Conservation (phyloP, 2,113 vertebrate genomes). For the Balaeniceps rex region DNA sequence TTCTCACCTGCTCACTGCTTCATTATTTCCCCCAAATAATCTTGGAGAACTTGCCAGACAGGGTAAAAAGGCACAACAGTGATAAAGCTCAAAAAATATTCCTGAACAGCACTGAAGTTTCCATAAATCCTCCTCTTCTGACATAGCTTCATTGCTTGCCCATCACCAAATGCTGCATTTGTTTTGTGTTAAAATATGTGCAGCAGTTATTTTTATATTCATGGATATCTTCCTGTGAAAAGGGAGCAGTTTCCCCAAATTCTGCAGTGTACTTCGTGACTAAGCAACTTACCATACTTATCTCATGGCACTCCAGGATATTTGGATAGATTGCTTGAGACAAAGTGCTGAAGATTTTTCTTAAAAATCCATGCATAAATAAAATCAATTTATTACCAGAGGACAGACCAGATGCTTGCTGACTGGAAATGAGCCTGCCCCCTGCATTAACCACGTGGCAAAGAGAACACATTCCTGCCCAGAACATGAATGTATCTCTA, state of each 20-base stretch:
- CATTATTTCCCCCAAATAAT: not conserved
- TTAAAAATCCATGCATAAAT: slow-evolving; percentile 33
- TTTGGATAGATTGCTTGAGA: not conserved
- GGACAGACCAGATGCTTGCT: slow-evolving; percentile 12
- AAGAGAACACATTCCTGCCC: not conserved
- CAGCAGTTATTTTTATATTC: not conserved
- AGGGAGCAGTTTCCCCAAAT: not conserved
- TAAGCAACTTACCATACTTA: not conserved
- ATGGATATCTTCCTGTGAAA: not conserved
- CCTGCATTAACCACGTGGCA: not conserved
- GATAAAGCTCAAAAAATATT: not conserved
- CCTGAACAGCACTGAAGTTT: not conserved
- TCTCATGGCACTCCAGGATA: not conserved
- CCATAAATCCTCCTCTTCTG: not conserved
- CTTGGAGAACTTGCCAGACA: not conserved
- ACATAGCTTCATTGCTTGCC: not conserved
- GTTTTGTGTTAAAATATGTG: not conserved
- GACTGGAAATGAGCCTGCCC: slow-evolving; percentile 25
- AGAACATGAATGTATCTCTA: not conserved
- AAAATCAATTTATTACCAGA: not conserved
- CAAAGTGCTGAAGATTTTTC: not conserved
- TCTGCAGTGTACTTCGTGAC: not conserved
- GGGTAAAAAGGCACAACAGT: not conserved
- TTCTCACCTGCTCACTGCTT: not conserved
- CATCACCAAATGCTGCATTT: not conserved